phyloP scores from a whole-genome alignment of 2,797 vertebrate species.

The Hybognathus amarus region DNA sequence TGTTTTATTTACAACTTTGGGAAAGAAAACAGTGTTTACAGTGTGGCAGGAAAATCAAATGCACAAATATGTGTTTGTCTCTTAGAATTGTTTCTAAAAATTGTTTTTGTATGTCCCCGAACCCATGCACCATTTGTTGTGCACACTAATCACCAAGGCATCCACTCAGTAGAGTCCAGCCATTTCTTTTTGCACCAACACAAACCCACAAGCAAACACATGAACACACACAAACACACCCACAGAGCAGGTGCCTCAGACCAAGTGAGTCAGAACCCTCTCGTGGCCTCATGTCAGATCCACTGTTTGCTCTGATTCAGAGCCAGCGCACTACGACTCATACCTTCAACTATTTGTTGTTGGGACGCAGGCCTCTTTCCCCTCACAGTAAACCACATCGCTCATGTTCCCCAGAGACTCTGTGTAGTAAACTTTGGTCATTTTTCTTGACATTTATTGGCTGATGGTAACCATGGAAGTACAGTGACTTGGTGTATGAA shows the following conservation, averaged over 20 bases:
- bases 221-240: slow-evolving; percentile 8
- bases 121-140: slow-evolving; percentile 47
- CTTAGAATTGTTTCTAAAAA: slow-evolving; percentile 12
- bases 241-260: slow-evolving; percentile 61
- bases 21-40: too few species aligned
- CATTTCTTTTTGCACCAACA: slow-evolving; percentile 49
- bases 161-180: slow-evolving; percentile 52
- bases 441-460: slow-evolving; percentile 62
- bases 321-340: slow-evolving; percentile 61
- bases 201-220: slow-evolving; percentile 44
- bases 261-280: slow-evolving; percentile 59
- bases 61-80: slow-evolving; percentile 7
- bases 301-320: slow-evolving; percentile 59
- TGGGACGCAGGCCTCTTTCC: slow-evolving; percentile 60
- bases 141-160: slow-evolving; percentile 50
- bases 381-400: slow-evolving; percentile 57
- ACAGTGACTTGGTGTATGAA: slow-evolving; percentile 56
- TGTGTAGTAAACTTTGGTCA: slow-evolving; percentile 58
- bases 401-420: slow-evolving; percentile 52
- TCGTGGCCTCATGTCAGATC: slow-evolving; percentile 58
- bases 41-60: neutral
- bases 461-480: slow-evolving; percentile 62
- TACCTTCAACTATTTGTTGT: slow-evolving; percentile 63
- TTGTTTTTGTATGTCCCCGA: slow-evolving; percentile 15
- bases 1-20: too few species aligned